These are phyloP conservation scores for Eremobia ochroleuca DNA, from an alignment of 2,888 invertebrate species.

Conservation along the genomic window DNA sequence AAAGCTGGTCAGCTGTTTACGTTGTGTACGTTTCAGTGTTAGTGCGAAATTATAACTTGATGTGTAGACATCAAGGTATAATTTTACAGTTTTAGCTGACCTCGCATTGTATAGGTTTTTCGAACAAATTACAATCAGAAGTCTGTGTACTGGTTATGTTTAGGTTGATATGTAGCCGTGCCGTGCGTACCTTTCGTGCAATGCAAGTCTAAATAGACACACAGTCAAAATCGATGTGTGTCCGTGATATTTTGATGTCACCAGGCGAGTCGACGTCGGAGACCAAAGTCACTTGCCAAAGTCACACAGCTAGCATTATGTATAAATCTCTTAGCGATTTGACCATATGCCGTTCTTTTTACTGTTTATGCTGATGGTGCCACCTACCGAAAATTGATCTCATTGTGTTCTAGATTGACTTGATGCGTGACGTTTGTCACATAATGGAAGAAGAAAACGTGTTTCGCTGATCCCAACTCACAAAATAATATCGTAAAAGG, in stretches of 20 bases:
- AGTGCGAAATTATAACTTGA: no score
- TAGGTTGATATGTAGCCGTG: no score
- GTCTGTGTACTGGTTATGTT: no score
- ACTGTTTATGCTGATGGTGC: neutral
- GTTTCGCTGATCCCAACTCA: neutral
- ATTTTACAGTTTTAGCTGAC: no score
- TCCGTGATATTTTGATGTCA: no score
- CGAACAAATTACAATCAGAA: no score
- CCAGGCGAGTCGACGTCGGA: neutral
- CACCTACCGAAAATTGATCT: neutral
- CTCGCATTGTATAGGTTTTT: no score
- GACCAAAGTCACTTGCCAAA: neutral
- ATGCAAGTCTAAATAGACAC: neutral
- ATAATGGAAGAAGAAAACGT: neutral
- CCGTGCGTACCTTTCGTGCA: neutral
- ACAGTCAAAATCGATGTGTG: neutral
- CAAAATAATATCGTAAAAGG: neutral
- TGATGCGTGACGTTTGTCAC: neutral
- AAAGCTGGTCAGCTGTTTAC: constrained; percentile 8
- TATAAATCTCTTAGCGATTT: neutral
- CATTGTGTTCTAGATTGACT: neutral
- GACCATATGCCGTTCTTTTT: neutral
- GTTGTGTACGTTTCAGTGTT: no score
- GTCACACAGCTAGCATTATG: neutral
- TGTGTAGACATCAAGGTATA: no score